Base-by-base conservation (phyloP, 2,113 vertebrate species). In the Embiotoca jacksoni region DNA sequence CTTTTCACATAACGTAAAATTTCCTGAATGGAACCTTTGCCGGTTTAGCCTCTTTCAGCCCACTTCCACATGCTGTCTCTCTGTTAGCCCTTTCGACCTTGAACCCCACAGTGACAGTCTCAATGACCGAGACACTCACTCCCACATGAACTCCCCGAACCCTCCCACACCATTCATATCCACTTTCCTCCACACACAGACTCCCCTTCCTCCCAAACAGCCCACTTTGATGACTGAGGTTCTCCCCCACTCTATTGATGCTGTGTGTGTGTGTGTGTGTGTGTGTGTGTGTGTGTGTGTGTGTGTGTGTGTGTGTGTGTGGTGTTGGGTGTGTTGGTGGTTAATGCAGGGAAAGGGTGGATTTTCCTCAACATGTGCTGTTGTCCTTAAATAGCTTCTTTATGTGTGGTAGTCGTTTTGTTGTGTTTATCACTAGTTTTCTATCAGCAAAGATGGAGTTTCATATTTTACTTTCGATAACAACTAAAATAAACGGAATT, bases 131-230 rank as follows among this genome's bases (percentile, higher is more conserved):
- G 54, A 52, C 74, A 76, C 85, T 64, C 60, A 49, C 76, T 78
- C 82, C 74, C 84, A 72, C 83, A 87, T 85, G 75, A 91, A 91
- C 89, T 81, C 80, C 23, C 68, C 86, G 88, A 92, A 91, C 88
- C 67, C 53, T 61, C 80, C 62, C 61, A 65, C 33, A 2, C 78
- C 83, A 87, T 87, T 92, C 90, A 88, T 46, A 73, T 74, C 66
- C 81, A 65, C 63, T 73, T 72, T 75, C 69, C 54, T 72, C 15
- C 62, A 23, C 72, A 61, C 67, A 61, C 80, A 71, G 53, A 9
- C 46, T 78, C 30, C 76, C 78, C 81, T 77, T 85, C 78, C 84
- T 81, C 80, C 74, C 69, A 80, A 76, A 91, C 70, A 78, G 83
- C 32, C 44, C 78, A 81, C 83, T 89, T 86, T 89, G 80, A 92